Base-by-base conservation (phyloP, 2,113 vertebrate genomes). In the Thalassarche chlororhynchos region DNA sequence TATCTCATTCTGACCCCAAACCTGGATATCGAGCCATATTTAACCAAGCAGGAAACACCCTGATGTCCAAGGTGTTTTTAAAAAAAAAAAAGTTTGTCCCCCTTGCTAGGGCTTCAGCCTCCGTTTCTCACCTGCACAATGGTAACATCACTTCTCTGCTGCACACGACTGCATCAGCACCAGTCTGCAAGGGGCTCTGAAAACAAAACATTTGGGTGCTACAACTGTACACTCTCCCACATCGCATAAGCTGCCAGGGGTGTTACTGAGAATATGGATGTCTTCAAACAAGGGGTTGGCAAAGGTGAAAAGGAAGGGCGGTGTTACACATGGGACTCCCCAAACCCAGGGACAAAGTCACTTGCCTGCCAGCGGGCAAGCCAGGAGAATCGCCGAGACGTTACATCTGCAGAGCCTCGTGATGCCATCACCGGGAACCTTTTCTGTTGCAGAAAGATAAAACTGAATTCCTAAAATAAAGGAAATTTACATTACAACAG, bases 361-460 rank as follows among this genome's bases (percentile, higher is more conserved):
- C 31, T 11, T 7, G 19, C 44, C 29, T 14, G 25, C 20, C 7
- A 44, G 57, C 10, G 34, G 54, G 31, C 20, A 11, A n/a, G 46
- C 28, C 3, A 13, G 9, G 60, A 25, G 19, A 18, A 9, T 4
- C 3, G 1, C 18, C 16, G 3, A 5, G 51, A 3, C 5, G 3
- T 28, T 0, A 0, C 17, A 8, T 0, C n/a, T 3, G 19, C 70
- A 18, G 29, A 55, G n/a, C 42, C 31, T 28, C 4, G 5, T 5
- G 6, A 2, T 3, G 6, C 12, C 65, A 11, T 3, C 32, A 1
- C 44, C 2, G 18, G 74, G 32, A 38, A 1, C 49, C 18, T 29
- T 6, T 9, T 2, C 34, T 18, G 17, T 1, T 8, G 32, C 49
- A 26, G 40, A 19, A 18, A 15, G n/a, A 14, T 7, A 6, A 38